phyloP scores from a whole-genome alignment of 2,113 vertebrate species.

The Ailuropoda melanoleuca region DNA sequence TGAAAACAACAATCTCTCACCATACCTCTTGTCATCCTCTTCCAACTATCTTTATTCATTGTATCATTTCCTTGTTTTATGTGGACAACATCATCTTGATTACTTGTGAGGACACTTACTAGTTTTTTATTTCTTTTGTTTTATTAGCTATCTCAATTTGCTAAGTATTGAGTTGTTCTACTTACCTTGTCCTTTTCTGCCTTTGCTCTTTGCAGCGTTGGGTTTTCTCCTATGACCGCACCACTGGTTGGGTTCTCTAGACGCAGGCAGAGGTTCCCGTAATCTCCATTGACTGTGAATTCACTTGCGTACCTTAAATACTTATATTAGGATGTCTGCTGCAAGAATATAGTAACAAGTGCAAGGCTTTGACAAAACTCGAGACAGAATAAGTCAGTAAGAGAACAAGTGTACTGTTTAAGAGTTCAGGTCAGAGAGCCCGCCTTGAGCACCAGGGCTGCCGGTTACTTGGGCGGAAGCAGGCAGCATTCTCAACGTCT shows the following conservation, averaged over 20 bases:
- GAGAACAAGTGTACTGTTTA: rapidly evolving
- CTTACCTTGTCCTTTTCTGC: rapidly evolving
- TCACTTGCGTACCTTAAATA: rapidly evolving
- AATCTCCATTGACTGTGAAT: rapidly evolving
- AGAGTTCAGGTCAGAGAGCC: neutral
- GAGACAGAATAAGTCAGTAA: rapidly evolving
- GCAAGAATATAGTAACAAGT: neutral
- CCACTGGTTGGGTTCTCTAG: rapidly evolving
- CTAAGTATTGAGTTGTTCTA: rapidly evolving
- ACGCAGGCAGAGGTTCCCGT: neutral
- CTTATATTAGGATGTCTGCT: neutral
- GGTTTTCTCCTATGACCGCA: rapidly evolving
- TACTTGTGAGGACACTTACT: too few relatives aligned
- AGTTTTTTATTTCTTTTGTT: too few relatives aligned
- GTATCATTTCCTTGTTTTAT: too few relatives aligned
- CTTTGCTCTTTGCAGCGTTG: rapidly evolving
- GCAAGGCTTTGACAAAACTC: neutral
- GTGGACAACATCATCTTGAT: neutral
- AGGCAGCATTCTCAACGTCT: rapidly evolving
- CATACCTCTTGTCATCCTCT: too few relatives aligned
- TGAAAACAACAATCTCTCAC: neutral
- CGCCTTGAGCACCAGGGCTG: rapidly evolving
- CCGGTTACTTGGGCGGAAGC: rapidly evolving
- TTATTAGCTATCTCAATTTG: neutral
- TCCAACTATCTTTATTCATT: neutral